Conservation (phyloP, 2,888 invertebrate genomes). For the Euspilapteryx auroguttella region DNA sequence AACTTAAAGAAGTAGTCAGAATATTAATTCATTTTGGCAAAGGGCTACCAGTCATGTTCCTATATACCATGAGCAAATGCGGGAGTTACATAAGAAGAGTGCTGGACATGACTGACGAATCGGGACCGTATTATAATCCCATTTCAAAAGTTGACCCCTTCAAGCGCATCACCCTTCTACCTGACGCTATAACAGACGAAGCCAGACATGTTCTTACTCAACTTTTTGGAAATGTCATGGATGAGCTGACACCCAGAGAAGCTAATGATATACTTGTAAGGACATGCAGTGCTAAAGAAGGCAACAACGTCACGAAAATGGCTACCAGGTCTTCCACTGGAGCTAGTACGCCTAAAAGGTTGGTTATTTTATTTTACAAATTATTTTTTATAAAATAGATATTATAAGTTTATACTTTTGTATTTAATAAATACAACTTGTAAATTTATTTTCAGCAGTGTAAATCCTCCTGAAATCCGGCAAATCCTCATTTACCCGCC, state of each 20-base stretch:
- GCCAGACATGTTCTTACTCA: constrained; percentile 65
- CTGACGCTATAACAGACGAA: constrained; percentile 69
- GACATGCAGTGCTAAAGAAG: constrained; percentile 70
- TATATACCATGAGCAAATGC: constrained; percentile 71
- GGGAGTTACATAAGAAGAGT: constrained; percentile 69
- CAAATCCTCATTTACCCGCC: constrained; percentile 83
- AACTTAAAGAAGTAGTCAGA: constrained; percentile 70
- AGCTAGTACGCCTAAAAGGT: too few relatives aligned
- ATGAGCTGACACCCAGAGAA: constrained; percentile 73
- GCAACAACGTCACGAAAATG: constrained; percentile 36
- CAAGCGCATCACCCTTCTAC: constrained; percentile 75
- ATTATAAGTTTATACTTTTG: too few relatives aligned
- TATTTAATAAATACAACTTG: too few relatives aligned
- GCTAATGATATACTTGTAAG: constrained; percentile 81
- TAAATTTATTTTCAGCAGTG: too few relatives aligned
- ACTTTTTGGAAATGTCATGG: constrained; percentile 65
- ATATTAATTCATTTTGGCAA: constrained; percentile 78
- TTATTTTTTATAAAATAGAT: too few relatives aligned
- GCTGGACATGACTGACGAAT: constrained; percentile 68
- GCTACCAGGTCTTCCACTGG: constrained; percentile 35
- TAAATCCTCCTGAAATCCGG: constrained; percentile 54
- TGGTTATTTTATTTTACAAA: too few relatives aligned
- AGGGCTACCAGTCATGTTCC: constrained; percentile 75
- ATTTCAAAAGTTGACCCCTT: constrained; percentile 66
- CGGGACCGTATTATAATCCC: constrained; percentile 63